Evolutionary conservation across 2,888 invertebrate genomes (phyloP).

Genomic region (Ptilodon capucinus): DNA sequence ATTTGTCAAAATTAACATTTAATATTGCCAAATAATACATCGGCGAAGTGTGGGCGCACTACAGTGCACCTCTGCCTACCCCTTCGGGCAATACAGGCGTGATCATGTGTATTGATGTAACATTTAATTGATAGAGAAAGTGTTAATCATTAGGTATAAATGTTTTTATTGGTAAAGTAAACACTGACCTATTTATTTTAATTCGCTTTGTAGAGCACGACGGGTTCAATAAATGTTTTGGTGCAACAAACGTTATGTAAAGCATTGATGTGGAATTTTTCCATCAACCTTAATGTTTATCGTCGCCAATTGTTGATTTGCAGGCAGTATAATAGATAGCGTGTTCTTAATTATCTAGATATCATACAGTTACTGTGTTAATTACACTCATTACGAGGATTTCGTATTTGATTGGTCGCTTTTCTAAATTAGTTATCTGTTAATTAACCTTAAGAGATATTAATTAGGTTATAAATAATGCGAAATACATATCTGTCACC

Average conservation of each 20-base stretch:
- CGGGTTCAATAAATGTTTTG: no score
- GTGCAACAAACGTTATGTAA: slow-evolving; percentile 9
- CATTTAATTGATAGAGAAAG: no score
- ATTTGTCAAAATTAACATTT: no score
- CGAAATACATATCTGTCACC: neutral
- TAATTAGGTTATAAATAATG: neutral
- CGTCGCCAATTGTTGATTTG: slow-evolving; percentile 15
- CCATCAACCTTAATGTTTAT: slow-evolving; percentile 22
- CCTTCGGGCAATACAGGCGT: no score
- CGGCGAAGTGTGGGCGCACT: no score
- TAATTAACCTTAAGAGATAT: neutral
- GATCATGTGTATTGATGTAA: no score
- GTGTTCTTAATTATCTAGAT: neutral
- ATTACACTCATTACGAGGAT: neutral
- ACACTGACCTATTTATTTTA: slow-evolving; percentile 10
- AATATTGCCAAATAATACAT: no score
- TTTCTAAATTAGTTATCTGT: neutral
- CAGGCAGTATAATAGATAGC: neutral
- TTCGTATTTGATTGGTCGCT: neutral
- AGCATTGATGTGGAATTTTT: slow-evolving; percentile 8
- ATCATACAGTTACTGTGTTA: neutral
- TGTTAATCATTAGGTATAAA: no score
- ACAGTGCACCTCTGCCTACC: no score
- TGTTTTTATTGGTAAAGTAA: no score
- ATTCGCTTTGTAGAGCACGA: slow-evolving; percentile 9